Evolutionary conservation across 1,140 invertebrate genomes (phyloP).

Genomic region (Magallana angulata): DNA sequence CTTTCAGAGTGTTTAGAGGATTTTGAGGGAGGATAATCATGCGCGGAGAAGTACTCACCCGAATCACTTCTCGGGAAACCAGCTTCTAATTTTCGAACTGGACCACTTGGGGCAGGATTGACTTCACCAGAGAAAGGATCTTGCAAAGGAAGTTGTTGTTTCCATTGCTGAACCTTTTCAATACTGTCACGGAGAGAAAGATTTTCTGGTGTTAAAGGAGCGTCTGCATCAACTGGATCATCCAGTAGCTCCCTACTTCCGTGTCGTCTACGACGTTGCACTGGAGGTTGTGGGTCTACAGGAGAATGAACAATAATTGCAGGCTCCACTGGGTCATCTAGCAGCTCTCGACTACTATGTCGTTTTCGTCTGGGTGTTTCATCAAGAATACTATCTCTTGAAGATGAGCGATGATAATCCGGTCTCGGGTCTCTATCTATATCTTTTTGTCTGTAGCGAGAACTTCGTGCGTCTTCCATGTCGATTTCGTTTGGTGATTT

Average conservation of each 20-base stretch:
- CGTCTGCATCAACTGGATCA: slow-evolving; percentile 58
- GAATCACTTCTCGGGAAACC: slow-evolving; percentile 65
- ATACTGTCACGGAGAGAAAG: slow-evolving; percentile 77
- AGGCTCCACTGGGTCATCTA: slow-evolving; percentile 64
- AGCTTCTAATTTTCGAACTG: slow-evolving; percentile 63
- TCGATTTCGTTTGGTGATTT: slow-evolving; percentile 54
- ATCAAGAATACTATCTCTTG: slow-evolving; percentile 72
- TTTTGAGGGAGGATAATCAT: slow-evolving; percentile 58
- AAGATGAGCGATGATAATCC: slow-evolving; percentile 69
- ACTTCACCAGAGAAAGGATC: slow-evolving; percentile 55
- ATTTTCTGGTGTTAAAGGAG: slow-evolving; percentile 75
- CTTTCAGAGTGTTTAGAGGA: slow-evolving; percentile 41
- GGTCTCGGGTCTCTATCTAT: slow-evolving; percentile 54
- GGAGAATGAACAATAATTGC: slow-evolving; percentile 48
- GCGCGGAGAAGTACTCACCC: slow-evolving; percentile 66
- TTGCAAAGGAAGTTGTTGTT: slow-evolving; percentile 69
- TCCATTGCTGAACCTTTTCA: slow-evolving; percentile 76
- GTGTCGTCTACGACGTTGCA: slow-evolving; percentile 52
- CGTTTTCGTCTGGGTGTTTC: slow-evolving; percentile 68
- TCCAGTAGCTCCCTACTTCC: slow-evolving; percentile 72
- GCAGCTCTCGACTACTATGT: slow-evolving; percentile 66
- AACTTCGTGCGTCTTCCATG: slow-evolving; percentile 42
- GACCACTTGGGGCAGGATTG: slow-evolving; percentile 46
- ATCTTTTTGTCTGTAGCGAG: slow-evolving; percentile 57
- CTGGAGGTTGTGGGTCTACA: slow-evolving; percentile 38